These are phyloP conservation scores for Rhinoraja longicauda DNA, from an alignment of 2,797 vertebrate species.

Conservation along the genomic window DNA sequence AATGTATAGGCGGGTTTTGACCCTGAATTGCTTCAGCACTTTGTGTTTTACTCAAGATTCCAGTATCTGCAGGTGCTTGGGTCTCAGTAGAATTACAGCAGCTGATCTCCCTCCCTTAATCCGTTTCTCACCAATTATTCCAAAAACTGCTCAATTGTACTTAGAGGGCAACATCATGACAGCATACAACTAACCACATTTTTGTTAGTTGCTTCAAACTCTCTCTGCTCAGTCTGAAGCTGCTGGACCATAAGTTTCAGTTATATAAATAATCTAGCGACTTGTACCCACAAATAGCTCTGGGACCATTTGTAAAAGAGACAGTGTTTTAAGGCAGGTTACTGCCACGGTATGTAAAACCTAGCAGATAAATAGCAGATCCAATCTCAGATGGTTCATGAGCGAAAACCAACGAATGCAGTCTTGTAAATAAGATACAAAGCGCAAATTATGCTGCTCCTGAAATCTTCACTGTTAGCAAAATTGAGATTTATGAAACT, in stretches of 20 bases:
- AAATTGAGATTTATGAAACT: not conserved
- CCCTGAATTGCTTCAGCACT: no score
- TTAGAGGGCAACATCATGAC: not conserved
- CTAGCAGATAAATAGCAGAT: not conserved
- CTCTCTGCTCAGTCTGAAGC: no score
- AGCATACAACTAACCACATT: no score
- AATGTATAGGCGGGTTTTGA: no score
- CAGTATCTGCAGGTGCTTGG: no score
- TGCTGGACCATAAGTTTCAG: not conserved
- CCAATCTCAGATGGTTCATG: not conserved
- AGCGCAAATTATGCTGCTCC: no score
- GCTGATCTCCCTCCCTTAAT: not conserved
- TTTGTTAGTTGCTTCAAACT: not conserved
- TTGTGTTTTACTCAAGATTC: no score
- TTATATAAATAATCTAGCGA: not conserved
- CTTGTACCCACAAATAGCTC: not conserved
- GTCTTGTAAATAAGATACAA: not conserved
- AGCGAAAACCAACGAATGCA: not conserved
- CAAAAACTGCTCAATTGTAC: not conserved
- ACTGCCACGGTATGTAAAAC: not conserved
- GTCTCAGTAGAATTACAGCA: not conserved
- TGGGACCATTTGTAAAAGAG: not conserved
- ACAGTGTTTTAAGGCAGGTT: not conserved
- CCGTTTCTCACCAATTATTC: not conserved
- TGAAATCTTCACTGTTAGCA: not conserved